A percentile compares a stretch with the other conserved stretches of the same genome.
These are phyloP conservation scores for Deroplatys truncata DNA, from an alignment of 2,888 invertebrate species.

Conservation along the genomic window DNA sequence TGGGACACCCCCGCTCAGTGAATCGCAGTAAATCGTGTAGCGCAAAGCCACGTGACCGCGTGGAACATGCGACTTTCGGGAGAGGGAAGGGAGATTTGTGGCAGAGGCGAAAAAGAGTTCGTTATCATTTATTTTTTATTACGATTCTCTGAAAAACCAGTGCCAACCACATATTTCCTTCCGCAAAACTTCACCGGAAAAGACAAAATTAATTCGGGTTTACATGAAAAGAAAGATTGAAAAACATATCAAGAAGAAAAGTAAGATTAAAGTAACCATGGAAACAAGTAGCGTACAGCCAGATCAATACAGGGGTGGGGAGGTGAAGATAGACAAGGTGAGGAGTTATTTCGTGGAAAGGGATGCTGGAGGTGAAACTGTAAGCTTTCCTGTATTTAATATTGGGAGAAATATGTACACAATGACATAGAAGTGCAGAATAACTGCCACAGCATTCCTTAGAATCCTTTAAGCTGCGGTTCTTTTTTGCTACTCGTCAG, in stretches of 20 bases:
- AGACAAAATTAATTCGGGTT: neutral
- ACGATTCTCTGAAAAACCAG: neutral
- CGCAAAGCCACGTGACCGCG: neutral
- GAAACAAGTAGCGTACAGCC: neutral
- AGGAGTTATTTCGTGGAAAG: neutral
- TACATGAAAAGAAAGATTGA: neutral
- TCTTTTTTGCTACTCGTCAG: too few species aligned
- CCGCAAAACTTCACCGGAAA: neutral
- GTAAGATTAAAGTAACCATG: neutral
- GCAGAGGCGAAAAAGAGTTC: neutral
- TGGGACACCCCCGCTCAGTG: too few species aligned
- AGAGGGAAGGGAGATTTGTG: neutral
- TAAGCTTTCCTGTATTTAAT: neutral
- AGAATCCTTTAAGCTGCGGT: too few species aligned
- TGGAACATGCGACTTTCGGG: neutral
- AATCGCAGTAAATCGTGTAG: neutral
- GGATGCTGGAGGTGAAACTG: neutral
- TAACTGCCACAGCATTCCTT: too few species aligned
- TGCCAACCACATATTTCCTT: neutral
- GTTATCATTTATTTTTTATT: neutral
- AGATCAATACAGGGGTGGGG: neutral
- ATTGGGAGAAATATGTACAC: neutral
- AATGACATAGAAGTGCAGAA: too few species aligned
- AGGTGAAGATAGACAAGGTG: neutral
- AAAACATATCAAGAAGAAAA: neutral